Conservation (phyloP, 2,888 invertebrate genomes). For the Caenorhabditis parvicauda region DNA sequence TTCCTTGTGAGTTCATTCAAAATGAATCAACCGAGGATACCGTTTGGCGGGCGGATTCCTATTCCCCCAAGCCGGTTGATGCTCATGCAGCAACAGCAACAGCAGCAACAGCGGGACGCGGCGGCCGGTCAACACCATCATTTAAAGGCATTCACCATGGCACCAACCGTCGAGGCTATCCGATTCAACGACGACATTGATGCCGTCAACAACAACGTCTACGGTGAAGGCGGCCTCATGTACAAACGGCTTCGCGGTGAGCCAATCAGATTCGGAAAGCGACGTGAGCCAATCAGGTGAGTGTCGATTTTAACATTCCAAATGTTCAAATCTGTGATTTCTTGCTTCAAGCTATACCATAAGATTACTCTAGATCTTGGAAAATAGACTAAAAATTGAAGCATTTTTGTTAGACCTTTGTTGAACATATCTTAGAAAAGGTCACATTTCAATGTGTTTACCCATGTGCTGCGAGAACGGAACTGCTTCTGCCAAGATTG, state of each 20-base stretch:
- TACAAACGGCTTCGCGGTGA: constrained; percentile 44
- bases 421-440: no score
- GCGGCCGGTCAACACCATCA: neutral
- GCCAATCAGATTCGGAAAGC: constrained; percentile 59
- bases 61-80: neutral
- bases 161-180: neutral
- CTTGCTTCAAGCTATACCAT: no score
- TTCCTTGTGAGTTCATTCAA: neutral
- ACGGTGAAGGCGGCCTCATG: constrained; percentile 16
- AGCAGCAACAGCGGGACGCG: neutral
- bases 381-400: no score
- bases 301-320: constrained; percentile 20
- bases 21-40: neutral
- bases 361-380: no score
- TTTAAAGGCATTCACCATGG: neutral
- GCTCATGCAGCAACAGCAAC: neutral
- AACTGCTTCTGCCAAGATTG: no score
- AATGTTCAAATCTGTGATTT: no score
- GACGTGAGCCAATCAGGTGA: constrained; percentile 59
- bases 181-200: no score
- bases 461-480: no score
- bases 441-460: no score
- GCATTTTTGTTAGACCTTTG: no score
- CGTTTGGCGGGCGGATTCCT: neutral
- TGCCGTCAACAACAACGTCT: constrained; percentile 5